phyloP scores from a whole-genome alignment of 2,797 vertebrate genomes.

The Thaleichthys pacificus region DNA sequence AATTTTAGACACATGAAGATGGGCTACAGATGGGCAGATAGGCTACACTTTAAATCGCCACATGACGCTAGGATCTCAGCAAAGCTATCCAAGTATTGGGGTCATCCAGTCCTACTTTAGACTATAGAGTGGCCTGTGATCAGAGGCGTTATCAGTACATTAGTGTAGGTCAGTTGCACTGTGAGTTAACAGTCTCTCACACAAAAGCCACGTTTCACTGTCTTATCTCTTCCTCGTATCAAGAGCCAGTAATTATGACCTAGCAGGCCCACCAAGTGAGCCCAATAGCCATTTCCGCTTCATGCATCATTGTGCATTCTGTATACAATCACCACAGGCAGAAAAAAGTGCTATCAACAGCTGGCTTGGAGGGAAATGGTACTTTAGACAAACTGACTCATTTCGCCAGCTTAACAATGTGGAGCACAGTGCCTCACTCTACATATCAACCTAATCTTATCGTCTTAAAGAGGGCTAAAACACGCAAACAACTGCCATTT shows the following conservation, averaged over 20 bases:
- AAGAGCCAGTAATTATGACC: slow-evolving; percentile 47
- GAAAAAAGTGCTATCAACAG: slow-evolving; percentile 54
- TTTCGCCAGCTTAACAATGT: slow-evolving; percentile 50
- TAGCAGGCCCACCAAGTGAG: slow-evolving; percentile 38
- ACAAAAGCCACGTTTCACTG: slow-evolving; percentile 32
- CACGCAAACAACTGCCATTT: slow-evolving; percentile 8
- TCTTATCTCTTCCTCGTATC: slow-evolving; percentile 57
- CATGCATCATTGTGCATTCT: slow-evolving; percentile 51
- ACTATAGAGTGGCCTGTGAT: slow-evolving; percentile 31
- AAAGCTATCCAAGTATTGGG: slow-evolving; percentile 10
- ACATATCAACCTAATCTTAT: slow-evolving; percentile 33
- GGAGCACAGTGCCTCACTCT: slow-evolving; percentile 26
- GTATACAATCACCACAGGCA: slow-evolving; percentile 42
- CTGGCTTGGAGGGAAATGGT: slow-evolving; percentile 45
- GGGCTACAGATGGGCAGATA: neutral
- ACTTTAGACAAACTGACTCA: slow-evolving; percentile 39
- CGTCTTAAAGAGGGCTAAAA: slow-evolving; percentile 19
- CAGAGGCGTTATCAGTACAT: slow-evolving; percentile 29
- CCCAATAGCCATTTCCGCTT: slow-evolving; percentile 46
- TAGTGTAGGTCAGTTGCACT: slow-evolving; percentile 26
- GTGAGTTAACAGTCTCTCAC: slow-evolving; percentile 47
- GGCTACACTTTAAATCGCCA: no score
- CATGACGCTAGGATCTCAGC: neutral
- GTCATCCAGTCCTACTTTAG: slow-evolving; percentile 11
- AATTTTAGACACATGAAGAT: neutral